Evolutionary conservation across 1,140 invertebrate species (phyloP), one percentile per base, ranked within the genome.

Genomic region (Halyomorpha halys): DNA sequence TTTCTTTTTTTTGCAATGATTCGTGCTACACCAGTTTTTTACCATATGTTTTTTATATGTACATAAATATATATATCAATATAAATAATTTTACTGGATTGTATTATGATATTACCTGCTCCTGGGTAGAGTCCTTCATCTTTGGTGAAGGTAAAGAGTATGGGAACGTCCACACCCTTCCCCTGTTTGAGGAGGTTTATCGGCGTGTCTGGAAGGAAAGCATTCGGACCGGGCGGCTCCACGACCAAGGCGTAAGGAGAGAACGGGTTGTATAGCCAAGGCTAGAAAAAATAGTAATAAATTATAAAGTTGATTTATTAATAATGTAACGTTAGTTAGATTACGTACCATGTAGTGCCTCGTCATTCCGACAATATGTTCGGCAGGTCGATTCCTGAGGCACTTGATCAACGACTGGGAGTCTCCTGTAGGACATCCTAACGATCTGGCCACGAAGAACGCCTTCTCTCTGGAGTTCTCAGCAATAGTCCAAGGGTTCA

Each of bases 391-490:
- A 60, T 80, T 76, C 65, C 80, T 78, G 0, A 93, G 75, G 74
- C 90, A 93, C 21, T 82, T 80, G 1, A 89, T 73, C 74, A 91
- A 80, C 16, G 82, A 77, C 63, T 74, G 71, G 34, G 69, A 79
- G 59, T 74, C 76, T 39, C 70, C 61, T 13, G 76, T 80, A 0
- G 83, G 81, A 72, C 89, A 94, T 67, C 87, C 87, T 1, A 93
- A 74, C 4, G 79, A 74, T 3, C 74, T 69, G 0, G 83, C 84
- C 4, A 93, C 71, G 66, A 81, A 76, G 53, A 80, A 78, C 0
- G 89, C 82, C 70, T 89, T 89, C 65, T 83, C 77, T 3, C 79
- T 72, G 0, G 86, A 77, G 44, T 84, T 81, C 69, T 84, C 78
- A 1, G 83, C 78, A 4, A 19, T 6, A 8, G 47, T 21, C 47